A percentile compares a stretch with the other conserved stretches of the same genome.
These are phyloP conservation scores for Holacanthella duospinosa DNA, from an alignment of 2,888 invertebrate species.

Conservation along the genomic window DNA sequence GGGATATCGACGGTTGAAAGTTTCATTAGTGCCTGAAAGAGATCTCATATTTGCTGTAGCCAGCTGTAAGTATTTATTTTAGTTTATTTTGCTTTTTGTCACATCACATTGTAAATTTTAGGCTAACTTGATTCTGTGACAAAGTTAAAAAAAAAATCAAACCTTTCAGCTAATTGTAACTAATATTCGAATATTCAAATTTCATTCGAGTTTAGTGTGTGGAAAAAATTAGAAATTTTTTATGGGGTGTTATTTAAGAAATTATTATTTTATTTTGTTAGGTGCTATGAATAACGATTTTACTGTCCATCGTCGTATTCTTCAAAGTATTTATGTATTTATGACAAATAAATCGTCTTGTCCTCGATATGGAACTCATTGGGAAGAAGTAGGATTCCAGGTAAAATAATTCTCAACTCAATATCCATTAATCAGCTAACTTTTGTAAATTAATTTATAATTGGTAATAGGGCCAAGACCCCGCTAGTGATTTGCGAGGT, in stretches of 20 bases:
- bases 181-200: too few relatives aligned
- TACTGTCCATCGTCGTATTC: slow-evolving; percentile 34
- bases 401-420: slow-evolving; percentile 26
- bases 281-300: slow-evolving; percentile 38
- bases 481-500: slow-evolving; percentile 48
- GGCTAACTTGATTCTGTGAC: too few relatives aligned
- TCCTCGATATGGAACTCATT: slow-evolving; percentile 46
- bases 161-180: too few relatives aligned
- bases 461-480: slow-evolving; percentile 43
- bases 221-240: too few relatives aligned
- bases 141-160: too few relatives aligned
- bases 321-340: slow-evolving; percentile 37
- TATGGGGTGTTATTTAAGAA: too few relatives aligned
- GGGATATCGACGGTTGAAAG: slow-evolving; percentile 28
- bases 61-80: slow-evolving; percentile 30
- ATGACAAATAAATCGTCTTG: slow-evolving; percentile 39
- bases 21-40: slow-evolving; percentile 28
- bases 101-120: too few relatives aligned
- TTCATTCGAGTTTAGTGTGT: too few relatives aligned
- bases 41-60: slow-evolving; percentile 36
- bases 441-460: background rate
- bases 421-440: background rate
- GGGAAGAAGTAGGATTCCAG: slow-evolving; percentile 50
- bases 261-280: too few relatives aligned
- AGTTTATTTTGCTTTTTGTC: too few relatives aligned